Conservation (phyloP, 2,888 invertebrate genomes). For the Phymatocera aterrima region DNA sequence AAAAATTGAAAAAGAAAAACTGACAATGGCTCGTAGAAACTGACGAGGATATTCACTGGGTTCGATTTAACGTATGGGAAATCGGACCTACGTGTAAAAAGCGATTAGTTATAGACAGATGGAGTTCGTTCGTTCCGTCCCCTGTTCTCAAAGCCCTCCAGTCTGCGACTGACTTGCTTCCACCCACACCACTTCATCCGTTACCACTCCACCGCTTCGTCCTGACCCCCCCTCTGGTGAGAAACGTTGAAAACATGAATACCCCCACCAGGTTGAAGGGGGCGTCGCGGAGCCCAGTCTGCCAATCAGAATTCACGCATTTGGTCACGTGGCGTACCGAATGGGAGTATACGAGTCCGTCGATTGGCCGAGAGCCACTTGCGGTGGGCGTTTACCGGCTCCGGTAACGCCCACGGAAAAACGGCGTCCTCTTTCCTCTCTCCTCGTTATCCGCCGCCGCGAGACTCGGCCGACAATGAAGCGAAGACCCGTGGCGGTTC, state of each 20-base stretch:
- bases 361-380: slow-evolving; percentile 74
- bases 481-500: slow-evolving; percentile 54
- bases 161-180: slow-evolving; percentile 73
- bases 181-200: slow-evolving; percentile 73
- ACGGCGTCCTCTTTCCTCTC: slow-evolving; percentile 76
- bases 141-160: slow-evolving; percentile 73
- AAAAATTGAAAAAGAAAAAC: background rate
- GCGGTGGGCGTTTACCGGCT: slow-evolving; percentile 54
- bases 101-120: slow-evolving; percentile 61
- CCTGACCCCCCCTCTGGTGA: slow-evolving; percentile 76
- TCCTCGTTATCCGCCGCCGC: slow-evolving; percentile 67
- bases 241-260: slow-evolving; percentile 77
- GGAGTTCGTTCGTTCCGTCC: slow-evolving; percentile 66
- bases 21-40: slow-evolving; percentile 10
- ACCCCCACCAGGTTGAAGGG: slow-evolving; percentile 70
- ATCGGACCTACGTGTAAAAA: slow-evolving; percentile 58
- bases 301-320: slow-evolving; percentile 71
- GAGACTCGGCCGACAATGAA: slow-evolving; percentile 48
- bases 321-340: slow-evolving; percentile 49
- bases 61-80: slow-evolving; percentile 52
- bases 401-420: slow-evolving; percentile 74
- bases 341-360: slow-evolving; percentile 45
- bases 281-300: slow-evolving; percentile 68
- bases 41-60: slow-evolving; percentile 37
- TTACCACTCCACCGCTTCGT: slow-evolving; percentile 66